Base-by-base conservation (phyloP, 2,113 vertebrate species). In the Lucifuga dentata region DNA sequence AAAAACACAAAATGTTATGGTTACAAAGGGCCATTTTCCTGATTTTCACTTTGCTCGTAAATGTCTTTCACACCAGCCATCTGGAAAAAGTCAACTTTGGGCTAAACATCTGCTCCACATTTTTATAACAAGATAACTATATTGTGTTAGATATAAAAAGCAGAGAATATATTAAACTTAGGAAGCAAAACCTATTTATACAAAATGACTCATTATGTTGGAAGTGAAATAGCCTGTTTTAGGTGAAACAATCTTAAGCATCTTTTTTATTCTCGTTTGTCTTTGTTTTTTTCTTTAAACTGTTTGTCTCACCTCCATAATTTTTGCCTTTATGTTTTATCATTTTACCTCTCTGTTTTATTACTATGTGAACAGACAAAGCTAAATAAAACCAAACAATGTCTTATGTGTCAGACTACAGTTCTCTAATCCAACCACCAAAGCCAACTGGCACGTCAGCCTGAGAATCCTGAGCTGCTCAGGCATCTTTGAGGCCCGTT, bases 401-500 rank as follows among this genome's bases (percentile, higher is more conserved):
- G 12, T 15, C 16, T 56, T 13, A 29, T 48, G 41, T 41, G 17
- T 70, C 33, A 38, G 20, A 53, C 23, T 45, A 38, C 24, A 55
- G 33, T 43, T 64, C 60, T 43, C 48, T 11, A 50, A 23, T 21
- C 23, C 8, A 15, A 48, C 71, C 29, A 35, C 56, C 16, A 19
- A 56, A 59, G 65, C 32, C 17, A 46, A 32, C 29, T 7, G 19
- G 39, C 36, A 44, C 11, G 8, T 40, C 19, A 39, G 45, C 19
- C 38, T 3, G 44, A 8, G 13, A 33, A 36, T 50, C 44, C 51
- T 12, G 5, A 51, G 59, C 59, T 23, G 15, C 35, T 19, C 2
- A 2, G 45, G 53, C 39, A 29, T 23, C 46, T 68, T 16, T 29
- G 55, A 65, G 26, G 57, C 62, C n/a, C 33, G n/a, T 41, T 36